Percentiles rank a stretch among this genome's conserved stretches.
These are phyloP conservation scores for Brachionus calyciflorus DNA, from an alignment of 1,140 invertebrate genomes.

Conservation along the genomic window DNA sequence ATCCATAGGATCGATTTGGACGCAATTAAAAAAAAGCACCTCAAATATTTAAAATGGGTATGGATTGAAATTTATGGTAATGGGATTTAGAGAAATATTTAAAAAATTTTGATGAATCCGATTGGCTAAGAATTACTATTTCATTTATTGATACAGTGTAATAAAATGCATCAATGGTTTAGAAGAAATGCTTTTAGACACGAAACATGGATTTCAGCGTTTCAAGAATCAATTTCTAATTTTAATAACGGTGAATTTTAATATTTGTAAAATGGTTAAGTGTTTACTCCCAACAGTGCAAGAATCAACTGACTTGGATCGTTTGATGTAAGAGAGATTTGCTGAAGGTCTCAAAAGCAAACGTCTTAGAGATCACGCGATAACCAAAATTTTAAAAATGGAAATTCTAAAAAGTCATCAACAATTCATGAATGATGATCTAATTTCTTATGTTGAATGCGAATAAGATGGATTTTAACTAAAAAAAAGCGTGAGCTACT, in stretches of 20 bases:
- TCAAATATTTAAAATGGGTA: not conserved
- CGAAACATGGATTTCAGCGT: not conserved
- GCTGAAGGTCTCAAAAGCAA: too few species aligned
- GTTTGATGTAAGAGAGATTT: too few species aligned
- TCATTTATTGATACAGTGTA: not conserved
- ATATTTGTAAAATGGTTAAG: too few species aligned
- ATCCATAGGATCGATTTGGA: not conserved
- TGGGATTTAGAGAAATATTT: not conserved
- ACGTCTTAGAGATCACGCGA: too few species aligned
- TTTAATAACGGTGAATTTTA: not conserved
- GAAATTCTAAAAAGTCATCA: too few species aligned
- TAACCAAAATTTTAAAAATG: too few species aligned
- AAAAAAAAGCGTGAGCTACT: too few species aligned
- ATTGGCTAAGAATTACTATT: not conserved
- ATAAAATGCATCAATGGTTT: not conserved
- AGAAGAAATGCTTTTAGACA: not conserved
- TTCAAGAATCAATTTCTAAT: not conserved
- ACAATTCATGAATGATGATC: too few species aligned
- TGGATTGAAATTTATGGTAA: slow-evolving; percentile 4
- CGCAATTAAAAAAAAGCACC: not conserved
- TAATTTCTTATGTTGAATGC: too few species aligned
- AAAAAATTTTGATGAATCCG: not conserved
- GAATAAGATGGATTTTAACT: too few species aligned
- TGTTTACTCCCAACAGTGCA: too few species aligned
- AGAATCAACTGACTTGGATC: too few species aligned